Conservation (phyloP, 1,140 invertebrate genomes). For the Philaenus spumarius region DNA sequence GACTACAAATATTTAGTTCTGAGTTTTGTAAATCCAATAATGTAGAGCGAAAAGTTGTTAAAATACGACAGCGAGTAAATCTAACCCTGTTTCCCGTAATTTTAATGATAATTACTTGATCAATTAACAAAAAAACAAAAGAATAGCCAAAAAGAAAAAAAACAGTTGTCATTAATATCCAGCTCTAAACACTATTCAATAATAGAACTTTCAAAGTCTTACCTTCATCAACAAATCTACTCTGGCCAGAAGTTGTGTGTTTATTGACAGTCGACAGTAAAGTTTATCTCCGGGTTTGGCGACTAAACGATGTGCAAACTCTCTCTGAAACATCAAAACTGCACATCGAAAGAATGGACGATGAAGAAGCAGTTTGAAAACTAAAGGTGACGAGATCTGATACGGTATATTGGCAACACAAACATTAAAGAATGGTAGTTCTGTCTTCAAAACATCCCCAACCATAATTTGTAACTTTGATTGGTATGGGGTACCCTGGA, state of each 20-base stretch:
- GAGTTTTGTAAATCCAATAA: too few relatives aligned
- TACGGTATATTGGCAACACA: constrained; percentile 99
- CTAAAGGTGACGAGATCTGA: constrained; percentile 96
- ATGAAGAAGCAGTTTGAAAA: constrained; percentile 96
- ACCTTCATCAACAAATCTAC: constrained; percentile 98
- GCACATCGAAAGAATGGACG: constrained; percentile 84
- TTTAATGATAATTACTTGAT: too few relatives aligned
- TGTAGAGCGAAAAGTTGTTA: too few relatives aligned
- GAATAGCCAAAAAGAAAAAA: too few relatives aligned
- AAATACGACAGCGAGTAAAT: too few relatives aligned
- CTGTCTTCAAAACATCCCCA: constrained; percentile 91
- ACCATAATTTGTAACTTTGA: constrained; percentile 88
- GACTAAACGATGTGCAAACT: constrained; percentile 95
- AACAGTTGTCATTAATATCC: too few relatives aligned
- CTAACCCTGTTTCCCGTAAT: too few relatives aligned
- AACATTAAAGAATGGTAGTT: constrained; percentile 97
- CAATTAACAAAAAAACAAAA: too few relatives aligned
- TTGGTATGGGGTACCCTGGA: constrained; percentile 80
- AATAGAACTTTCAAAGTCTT: too few relatives aligned
- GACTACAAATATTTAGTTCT: too few relatives aligned
- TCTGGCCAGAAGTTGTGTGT: constrained; percentile 90
- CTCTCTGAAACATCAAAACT: constrained; percentile 97
- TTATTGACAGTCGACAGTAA: constrained; percentile 94
- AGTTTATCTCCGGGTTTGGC: constrained; percentile 97
- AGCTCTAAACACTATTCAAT: too few relatives aligned